Percentiles rank a stretch among this genome's conserved stretches.
Evolutionary conservation across 1,140 invertebrate species (phyloP).

Genomic region (Philaenus spumarius): DNA sequence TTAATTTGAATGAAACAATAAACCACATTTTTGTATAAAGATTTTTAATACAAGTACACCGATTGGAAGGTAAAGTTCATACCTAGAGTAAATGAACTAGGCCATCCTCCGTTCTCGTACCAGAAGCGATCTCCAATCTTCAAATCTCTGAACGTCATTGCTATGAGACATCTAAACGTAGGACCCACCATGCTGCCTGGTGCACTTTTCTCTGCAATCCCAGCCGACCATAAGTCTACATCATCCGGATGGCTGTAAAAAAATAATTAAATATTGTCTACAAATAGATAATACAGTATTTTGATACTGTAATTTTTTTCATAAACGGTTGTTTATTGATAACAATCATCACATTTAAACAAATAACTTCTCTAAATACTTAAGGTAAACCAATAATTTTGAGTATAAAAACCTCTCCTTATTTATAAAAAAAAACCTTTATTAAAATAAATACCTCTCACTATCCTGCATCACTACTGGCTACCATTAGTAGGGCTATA

Average conservation of each 20-base stretch:
- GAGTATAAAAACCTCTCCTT: too few species aligned
- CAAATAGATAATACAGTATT: too few species aligned
- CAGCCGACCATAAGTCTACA: slow-evolving; percentile 88
- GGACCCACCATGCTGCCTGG: slow-evolving; percentile 86
- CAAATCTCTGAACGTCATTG: slow-evolving; percentile 88
- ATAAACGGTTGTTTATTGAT: too few species aligned
- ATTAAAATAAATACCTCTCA: too few species aligned
- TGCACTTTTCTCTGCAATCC: slow-evolving; percentile 79
- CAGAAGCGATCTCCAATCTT: slow-evolving; percentile 92
- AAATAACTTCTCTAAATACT: too few species aligned
- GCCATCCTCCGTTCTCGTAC: slow-evolving; percentile 48
- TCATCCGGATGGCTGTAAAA: slow-evolving; percentile 65
- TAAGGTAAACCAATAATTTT: too few species aligned
- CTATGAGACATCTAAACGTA: slow-evolving; percentile 93
- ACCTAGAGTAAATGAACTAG: slow-evolving; percentile 78
- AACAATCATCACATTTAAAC: too few species aligned
- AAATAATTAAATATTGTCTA: neutral
- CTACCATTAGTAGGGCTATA: too few species aligned
- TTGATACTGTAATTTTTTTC: too few species aligned
- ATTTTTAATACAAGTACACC: neutral
- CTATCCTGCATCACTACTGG: too few species aligned
- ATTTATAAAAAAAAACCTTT: too few species aligned
- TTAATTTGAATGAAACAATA: neutral
- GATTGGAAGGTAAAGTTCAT: slow-evolving; percentile 23
- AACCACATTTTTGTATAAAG: neutral